Evolutionary conservation across 2,888 invertebrate genomes (phyloP).

Genomic region (Ceratothoa steindachneri): DNA sequence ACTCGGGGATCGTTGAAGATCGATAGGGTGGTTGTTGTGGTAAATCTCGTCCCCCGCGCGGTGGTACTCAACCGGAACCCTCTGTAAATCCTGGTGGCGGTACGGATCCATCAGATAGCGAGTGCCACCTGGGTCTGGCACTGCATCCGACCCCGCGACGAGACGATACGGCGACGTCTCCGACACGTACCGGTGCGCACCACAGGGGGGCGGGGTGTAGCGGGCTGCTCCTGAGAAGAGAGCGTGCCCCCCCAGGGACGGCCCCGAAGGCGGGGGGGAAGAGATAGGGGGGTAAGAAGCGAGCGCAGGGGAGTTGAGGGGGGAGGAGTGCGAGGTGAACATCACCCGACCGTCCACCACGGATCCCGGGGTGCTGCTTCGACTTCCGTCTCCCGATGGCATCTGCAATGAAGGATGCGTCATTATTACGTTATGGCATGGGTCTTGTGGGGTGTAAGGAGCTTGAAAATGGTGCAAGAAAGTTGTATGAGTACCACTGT

Average conservation of each 20-base stretch:
- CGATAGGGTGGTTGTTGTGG: slow-evolving; percentile 29
- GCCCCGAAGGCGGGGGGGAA: slow-evolving; percentile 28
- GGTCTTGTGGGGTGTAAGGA: background rate
- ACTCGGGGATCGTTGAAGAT: slow-evolving; percentile 16
- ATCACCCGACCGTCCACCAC: slow-evolving; percentile 35
- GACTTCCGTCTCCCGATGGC: slow-evolving; percentile 31
- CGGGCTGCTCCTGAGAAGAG: slow-evolving; percentile 34
- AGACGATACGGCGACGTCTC: slow-evolving; percentile 28
- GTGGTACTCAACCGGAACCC: slow-evolving; percentile 36
- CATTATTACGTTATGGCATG: background rate
- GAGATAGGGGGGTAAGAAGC: slow-evolving; percentile 33
- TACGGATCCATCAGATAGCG: slow-evolving; percentile 31
- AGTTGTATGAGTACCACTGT: background rate
- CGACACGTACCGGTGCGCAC: slow-evolving; percentile 38
- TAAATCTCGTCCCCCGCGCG: slow-evolving; percentile 21
- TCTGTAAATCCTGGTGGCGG: slow-evolving; percentile 28
- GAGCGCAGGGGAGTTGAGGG: slow-evolving; percentile 7
- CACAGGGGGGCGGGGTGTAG: slow-evolving; percentile 29
- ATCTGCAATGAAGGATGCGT: slow-evolving; percentile 24
- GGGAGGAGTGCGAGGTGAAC: slow-evolving; percentile 37
- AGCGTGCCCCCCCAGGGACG: slow-evolving; percentile 34
- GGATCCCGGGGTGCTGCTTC: slow-evolving; percentile 35
- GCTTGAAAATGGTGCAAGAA: background rate
- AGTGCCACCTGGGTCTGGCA: slow-evolving; percentile 26
- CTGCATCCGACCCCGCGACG: slow-evolving; percentile 27